phyloP scores from a whole-genome alignment of 2,113 vertebrate species.

The Mormyrus lacerda region DNA sequence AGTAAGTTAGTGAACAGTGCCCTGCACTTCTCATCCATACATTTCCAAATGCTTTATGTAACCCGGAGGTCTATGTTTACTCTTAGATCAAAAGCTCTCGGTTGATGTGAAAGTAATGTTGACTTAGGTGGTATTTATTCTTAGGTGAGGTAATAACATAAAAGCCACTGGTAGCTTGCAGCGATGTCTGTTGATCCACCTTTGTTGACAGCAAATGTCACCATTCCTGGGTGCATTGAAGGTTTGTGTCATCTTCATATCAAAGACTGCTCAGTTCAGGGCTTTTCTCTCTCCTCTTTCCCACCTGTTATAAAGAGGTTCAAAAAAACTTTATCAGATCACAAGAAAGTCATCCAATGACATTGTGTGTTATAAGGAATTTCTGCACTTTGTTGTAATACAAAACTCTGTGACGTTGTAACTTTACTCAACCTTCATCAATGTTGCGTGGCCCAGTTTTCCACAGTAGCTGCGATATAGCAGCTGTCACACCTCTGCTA shows the following conservation, averaged over 20 bases:
- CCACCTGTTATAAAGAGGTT: background rate
- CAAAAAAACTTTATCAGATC: background rate
- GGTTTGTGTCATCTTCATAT: slow-evolving; percentile 7
- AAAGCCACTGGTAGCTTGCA: background rate
- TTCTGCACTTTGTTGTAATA: slow-evolving; percentile 1
- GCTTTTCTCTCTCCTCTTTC: background rate
- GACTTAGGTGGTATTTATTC: slow-evolving; percentile 10
- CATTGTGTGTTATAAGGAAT: background rate
- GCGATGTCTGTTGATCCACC: background rate
- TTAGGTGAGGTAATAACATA: slow-evolving; percentile 8
- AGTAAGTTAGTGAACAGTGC: background rate
- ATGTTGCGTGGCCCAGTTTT: background rate
- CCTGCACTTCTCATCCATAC: background rate
- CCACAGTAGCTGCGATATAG: background rate
- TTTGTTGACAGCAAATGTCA: slow-evolving; percentile 13
- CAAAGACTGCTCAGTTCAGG: background rate
- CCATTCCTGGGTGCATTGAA: background rate
- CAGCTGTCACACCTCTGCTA: background rate
- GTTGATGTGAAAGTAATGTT: background rate
- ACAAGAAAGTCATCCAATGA: slow-evolving; percentile 7
- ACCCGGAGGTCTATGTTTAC: background rate
- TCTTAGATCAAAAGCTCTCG: background rate
- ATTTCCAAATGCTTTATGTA: background rate
- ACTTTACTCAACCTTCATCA: background rate
- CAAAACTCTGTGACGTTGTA: background rate